Evolutionary conservation across 92 coral and sea anemone genomes (phyloP).

Genomic region (Paragorgia papillata): DNA sequence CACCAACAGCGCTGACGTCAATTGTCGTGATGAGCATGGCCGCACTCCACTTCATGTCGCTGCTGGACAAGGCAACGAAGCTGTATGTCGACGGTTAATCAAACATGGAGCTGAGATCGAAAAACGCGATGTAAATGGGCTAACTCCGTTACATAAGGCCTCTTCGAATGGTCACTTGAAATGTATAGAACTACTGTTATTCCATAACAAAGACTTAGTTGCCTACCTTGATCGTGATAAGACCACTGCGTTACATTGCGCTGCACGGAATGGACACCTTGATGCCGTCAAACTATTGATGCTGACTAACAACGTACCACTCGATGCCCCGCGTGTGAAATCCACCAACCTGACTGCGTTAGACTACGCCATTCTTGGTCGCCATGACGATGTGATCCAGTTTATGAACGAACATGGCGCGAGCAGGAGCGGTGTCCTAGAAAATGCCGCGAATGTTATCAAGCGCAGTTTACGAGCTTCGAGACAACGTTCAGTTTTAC

Average conservation of each 20-base stretch:
- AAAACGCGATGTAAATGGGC: slow-evolving; percentile 65
- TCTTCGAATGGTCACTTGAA: slow-evolving; percentile 77
- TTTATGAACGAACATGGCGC: slow-evolving; percentile 6
- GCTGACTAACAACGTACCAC: slow-evolving; percentile 58
- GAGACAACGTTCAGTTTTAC: no score
- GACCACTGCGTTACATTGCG: slow-evolving; percentile 86
- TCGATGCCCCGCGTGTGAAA: slow-evolving; percentile 47
- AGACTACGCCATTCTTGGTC: slow-evolving; percentile 90
- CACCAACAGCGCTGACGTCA: neutral
- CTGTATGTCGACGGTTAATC: slow-evolving; percentile 75
- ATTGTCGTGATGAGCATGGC: slow-evolving; percentile 66
- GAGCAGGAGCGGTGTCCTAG: slow-evolving; percentile 5
- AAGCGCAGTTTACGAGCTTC: neutral
- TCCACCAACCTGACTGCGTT: slow-evolving; percentile 74
- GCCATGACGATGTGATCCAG: slow-evolving; percentile 71
- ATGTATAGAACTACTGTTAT: slow-evolving; percentile 68
- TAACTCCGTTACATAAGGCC: slow-evolving; percentile 84
- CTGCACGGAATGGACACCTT: slow-evolving; percentile 85
- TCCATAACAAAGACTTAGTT: slow-evolving; percentile 65
- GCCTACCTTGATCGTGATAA: slow-evolving; percentile 72
- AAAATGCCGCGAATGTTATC: slow-evolving; percentile 5
- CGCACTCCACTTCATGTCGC: slow-evolving; percentile 93
- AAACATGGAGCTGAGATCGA: slow-evolving; percentile 66
- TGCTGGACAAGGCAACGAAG: slow-evolving; percentile 79
- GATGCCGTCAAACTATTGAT: slow-evolving; percentile 86